phyloP scores from a whole-genome alignment of 2,888 invertebrate genomes.

The Drosophila emarginata region DNA sequence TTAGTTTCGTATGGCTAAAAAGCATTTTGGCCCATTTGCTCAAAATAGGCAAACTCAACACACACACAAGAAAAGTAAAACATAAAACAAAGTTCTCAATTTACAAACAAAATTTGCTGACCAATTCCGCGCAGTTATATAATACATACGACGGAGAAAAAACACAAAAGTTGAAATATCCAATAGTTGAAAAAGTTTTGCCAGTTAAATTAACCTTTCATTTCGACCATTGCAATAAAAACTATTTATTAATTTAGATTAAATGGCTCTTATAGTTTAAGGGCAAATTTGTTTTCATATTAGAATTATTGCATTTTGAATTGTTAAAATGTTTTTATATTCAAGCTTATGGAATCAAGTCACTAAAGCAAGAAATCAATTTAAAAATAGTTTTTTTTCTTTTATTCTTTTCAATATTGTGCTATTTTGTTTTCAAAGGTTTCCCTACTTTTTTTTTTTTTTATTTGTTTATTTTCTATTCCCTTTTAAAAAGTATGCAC shows the following conservation, averaged over 20 bases:
- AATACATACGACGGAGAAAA: conserved; percentile 10
- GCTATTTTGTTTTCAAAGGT: conserved; percentile 2
- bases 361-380: not conserved
- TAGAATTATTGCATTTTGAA: no score
- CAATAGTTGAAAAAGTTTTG: not conserved
- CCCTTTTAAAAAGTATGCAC: not conserved
- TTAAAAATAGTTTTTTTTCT: conserved; percentile 11
- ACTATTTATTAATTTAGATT: no score
- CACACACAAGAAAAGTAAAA: conserved; percentile 5
- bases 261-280: no score
- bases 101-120: conserved; percentile 42
- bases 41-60: not conserved
- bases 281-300: no score
- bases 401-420: not conserved
- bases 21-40: conserved; percentile 22
- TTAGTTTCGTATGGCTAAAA: conserved; percentile 58
- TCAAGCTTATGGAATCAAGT: no score
- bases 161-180: not conserved
- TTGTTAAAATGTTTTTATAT: no score
- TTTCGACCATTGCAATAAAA: not conserved
- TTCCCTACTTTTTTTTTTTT: not conserved
- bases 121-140: conserved; percentile 27
- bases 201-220: not conserved
- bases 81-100: conserved; percentile 36
- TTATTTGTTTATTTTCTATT: not conserved